These are phyloP conservation scores for cattle (Bos taurus) DNA, from an alignment of 2,113 vertebrate genomes.

Conservation along the genomic window ARS-UCD2.0 NC_037344.1:63319001-63319500, in stretches of 20 bases:
- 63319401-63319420: neutral
- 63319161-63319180: neutral
- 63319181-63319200: neutral
- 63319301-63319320: neutral
- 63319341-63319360: neutral
- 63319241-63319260: neutral
- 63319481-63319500: neutral
- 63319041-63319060: neutral
- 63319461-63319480: neutral
- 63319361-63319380: neutral
- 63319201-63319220: neutral
- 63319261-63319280: neutral
- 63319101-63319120: neutral
- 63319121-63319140: neutral
- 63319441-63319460: neutral
- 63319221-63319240: neutral
- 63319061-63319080: conserved; percentile 1
- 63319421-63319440: neutral
- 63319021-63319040: neutral
- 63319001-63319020: neutral
- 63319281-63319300: neutral
- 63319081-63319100: neutral
- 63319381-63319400: neutral
- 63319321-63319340: neutral
- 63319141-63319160: neutral